Evolutionary conservation across 2,888 invertebrate genomes (phyloP), one percentile per base, ranked within the genome.

Genomic region (Cephus spinipes): DNA sequence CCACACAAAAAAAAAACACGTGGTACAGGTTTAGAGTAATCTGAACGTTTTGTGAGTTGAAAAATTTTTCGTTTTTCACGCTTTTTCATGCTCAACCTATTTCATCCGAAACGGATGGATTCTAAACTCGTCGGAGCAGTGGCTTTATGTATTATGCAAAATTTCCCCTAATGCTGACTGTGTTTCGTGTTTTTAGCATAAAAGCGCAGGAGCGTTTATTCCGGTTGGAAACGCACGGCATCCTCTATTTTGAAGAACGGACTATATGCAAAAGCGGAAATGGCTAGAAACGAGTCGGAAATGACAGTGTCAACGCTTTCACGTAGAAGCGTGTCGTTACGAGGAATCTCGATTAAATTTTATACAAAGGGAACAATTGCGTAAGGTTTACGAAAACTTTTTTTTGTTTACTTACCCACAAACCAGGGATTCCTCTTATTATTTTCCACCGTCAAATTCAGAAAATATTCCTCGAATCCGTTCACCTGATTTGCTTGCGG

Each of bases 391-490:
- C 9, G 2, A 55, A 6, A 23, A 23, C 2, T 9, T 9, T 23
- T 55, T 23, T 40, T 36, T 23, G 2, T 55, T 23, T 55, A 93
- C 95, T 94, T 91, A 97, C 97, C 97, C 11, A 96, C 95, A 94
- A 98, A 99, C 98, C 98, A 99, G 0, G 98, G 98, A 92, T 99
- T 98, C 79, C 98, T 93, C 83, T 93, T 94, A 92, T 98, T 98
- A 89, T 96, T 97, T 90, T 96, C 96, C 69, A 97, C 97, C 68
- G 96, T 97, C 40, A 98, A 92, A 79, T 93, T 94, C 34, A 97
- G 93, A 91, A 98, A 98, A 91, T 98, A 98, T 83, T 97, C 95
- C 87, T 96, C 95, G 89, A 98, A 98, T 0, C 97, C 98, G 36
- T 92, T 92, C 12, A 99, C 98, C 4, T 96, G 96, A 90, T 97